These are phyloP conservation scores for Onychomys arenicola DNA, from an alignment of 2,797 vertebrate species.

Conservation along the genomic window DNA sequence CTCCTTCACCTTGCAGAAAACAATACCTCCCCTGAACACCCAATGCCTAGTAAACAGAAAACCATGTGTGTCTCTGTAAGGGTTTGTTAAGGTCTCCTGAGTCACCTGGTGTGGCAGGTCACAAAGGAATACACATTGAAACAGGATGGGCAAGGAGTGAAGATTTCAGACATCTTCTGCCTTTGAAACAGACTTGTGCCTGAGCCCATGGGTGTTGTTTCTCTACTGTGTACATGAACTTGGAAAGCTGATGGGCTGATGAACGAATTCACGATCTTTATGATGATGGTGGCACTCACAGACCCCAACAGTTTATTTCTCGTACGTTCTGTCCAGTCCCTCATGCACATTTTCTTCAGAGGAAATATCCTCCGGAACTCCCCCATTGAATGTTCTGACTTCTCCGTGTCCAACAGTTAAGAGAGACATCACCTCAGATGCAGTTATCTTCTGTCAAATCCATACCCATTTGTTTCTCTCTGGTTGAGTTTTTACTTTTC, in stretches of 20 bases:
- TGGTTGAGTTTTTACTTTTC: neutral
- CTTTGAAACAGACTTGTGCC: slow-evolving; percentile 44
- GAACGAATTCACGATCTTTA: slow-evolving; percentile 17
- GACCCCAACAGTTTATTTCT: neutral
- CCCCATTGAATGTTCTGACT: neutral
- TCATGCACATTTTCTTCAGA: slow-evolving; percentile 40
- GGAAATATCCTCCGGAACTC: slow-evolving; percentile 55
- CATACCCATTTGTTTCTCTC: neutral
- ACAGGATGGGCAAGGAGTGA: slow-evolving; percentile 24
- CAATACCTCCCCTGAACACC: slow-evolving; percentile 27
- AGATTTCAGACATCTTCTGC: neutral
- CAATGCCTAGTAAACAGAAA: slow-evolving; percentile 29
- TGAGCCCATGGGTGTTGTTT: neutral
- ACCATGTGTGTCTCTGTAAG: neutral
- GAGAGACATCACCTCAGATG: slow-evolving; percentile 11
- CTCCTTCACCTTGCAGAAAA: slow-evolving; percentile 71
- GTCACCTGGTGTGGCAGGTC: neutral
- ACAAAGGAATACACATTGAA: slow-evolving; percentile 14
- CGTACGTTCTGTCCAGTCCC: slow-evolving; percentile 27
- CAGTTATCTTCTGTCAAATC: neutral
- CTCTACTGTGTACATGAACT: neutral
- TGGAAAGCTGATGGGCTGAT: slow-evolving; percentile 25
- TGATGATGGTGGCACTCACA: neutral
- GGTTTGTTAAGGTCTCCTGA: neutral
- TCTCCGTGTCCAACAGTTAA: slow-evolving; percentile 58